Percentiles rank a stretch among this genome's conserved stretches.
Evolutionary conservation across 2,113 vertebrate species (phyloP).

Genomic region (Gymnocephalus cernua): DNA sequence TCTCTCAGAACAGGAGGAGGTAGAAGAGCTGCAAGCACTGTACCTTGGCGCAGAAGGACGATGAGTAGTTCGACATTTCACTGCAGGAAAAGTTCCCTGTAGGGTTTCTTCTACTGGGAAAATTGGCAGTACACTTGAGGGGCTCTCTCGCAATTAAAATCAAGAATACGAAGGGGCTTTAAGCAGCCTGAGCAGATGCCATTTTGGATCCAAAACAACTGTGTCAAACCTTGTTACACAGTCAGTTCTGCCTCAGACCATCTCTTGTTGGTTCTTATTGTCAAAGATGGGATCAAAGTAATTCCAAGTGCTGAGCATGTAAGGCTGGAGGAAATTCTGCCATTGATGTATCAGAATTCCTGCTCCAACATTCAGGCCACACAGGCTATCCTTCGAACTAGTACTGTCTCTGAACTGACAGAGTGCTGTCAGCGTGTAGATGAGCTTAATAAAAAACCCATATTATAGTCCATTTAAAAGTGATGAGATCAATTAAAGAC

Average conservation of each 20-base stretch:
- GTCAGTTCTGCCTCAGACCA: constrained; percentile 16
- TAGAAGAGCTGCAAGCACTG: constrained; percentile 14
- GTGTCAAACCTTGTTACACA: constrained; percentile 30
- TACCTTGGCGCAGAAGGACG: constrained; percentile 32
- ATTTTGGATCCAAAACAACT: constrained; percentile 49
- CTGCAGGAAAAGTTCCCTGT: constrained; percentile 50
- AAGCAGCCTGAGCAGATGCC: constrained; percentile 17
- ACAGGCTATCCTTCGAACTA: constrained; percentile 15
- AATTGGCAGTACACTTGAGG: constrained; percentile 50
- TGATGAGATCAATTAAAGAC: constrained; percentile 63
- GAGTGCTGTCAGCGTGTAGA: constrained; percentile 35
- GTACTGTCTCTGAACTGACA: constrained; percentile 38
- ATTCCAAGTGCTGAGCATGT: not conserved
- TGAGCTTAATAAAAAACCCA: constrained; percentile 49
- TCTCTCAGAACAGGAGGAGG: constrained; percentile 2
- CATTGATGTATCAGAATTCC: constrained; percentile 19
- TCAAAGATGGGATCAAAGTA: constrained; percentile 33
- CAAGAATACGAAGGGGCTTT: constrained; percentile 31
- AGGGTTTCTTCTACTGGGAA: constrained; percentile 47
- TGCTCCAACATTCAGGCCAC: constrained; percentile 12
- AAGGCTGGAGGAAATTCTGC: not conserved
- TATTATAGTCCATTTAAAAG: constrained; percentile 46
- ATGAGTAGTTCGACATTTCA: constrained; percentile 56
- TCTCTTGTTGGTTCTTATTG: constrained; percentile 13
- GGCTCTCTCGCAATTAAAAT: constrained; percentile 64